Evolutionary conservation across 1,140 invertebrate species (phyloP).

Genomic region (Drosophila nannoptera): DNA sequence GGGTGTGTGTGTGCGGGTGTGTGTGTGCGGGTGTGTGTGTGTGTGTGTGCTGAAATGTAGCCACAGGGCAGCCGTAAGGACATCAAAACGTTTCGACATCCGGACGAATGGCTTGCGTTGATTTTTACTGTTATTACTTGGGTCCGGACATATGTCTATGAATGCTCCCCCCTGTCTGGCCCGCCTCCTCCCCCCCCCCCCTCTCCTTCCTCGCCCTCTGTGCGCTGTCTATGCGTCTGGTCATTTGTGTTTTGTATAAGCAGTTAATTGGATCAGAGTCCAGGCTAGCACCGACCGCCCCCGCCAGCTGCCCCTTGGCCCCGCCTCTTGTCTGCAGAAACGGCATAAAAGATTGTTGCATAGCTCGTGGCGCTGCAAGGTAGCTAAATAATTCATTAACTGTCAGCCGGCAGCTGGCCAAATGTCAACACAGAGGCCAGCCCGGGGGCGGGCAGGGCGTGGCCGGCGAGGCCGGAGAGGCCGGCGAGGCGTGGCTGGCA

Average conservation of each 20-base stretch:
- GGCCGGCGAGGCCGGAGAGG: too few species aligned
- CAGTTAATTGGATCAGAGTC: slow-evolving; percentile 78
- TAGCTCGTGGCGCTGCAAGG: slow-evolving; percentile 59
- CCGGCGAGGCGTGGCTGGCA: neutral
- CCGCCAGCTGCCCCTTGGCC: neutral
- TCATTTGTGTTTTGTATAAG: slow-evolving; percentile 76
- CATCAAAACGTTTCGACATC: slow-evolving; percentile 26
- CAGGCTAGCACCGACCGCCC: neutral
- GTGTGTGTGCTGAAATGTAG: slow-evolving; percentile 44
- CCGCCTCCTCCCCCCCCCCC: neutral
- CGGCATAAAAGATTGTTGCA: slow-evolving; percentile 55
- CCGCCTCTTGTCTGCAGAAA: slow-evolving; percentile 19
- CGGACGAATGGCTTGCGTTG: slow-evolving; percentile 66
- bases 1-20: slow-evolving; percentile 10
- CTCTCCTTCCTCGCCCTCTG: neutral
- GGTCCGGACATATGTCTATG: slow-evolving; percentile 52
- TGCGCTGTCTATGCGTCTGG: slow-evolving; percentile 62
- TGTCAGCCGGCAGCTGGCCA: slow-evolving; percentile 47
- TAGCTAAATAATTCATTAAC: slow-evolving; percentile 70
- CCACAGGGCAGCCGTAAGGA: slow-evolving; percentile 56
- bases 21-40: slow-evolving; percentile 8
- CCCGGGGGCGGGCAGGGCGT: neutral
- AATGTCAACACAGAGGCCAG: slow-evolving; percentile 50
- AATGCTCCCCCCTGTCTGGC: slow-evolving; percentile 35
- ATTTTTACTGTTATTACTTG: slow-evolving; percentile 73